Evolutionary conservation across 2,888 invertebrate species (phyloP), one percentile per base, ranked within the genome.

Genomic region (Corythucha ciliata): DNA sequence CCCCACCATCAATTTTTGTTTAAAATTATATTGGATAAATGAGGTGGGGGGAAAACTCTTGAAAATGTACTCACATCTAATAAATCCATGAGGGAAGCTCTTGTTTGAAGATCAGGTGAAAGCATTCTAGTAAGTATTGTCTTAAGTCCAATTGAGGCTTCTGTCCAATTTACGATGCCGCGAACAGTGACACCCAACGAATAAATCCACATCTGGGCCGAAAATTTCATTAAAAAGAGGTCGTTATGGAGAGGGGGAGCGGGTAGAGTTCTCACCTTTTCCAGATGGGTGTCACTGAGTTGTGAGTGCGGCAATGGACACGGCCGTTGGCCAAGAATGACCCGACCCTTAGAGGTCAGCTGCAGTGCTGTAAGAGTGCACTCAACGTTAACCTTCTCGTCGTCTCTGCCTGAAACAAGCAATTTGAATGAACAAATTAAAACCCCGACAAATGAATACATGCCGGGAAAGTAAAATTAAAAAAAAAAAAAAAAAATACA

Each of bases 141-240:
- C 63, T 73, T 73, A 51, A 75, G 67, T 52, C 73, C 73, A 40
- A 41, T 53, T 34, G 53, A 68, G 65, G 41, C 67, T 67, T 51
- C 68, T 66, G 32, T 66, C 67, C 54, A 69, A 62, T 16, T 41
- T 25, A 74, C 73, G 51, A 73, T 72, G 60, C 73, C 69, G 63
- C 73, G 69, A 62, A 77, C 64, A 24, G 75, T 74, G 58, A 73
- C 69, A 26, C 77, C 77, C 59, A 77, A 64, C 45, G 74, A 74
- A 63, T 71, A 76, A 63, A 77, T 75, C 76, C 76, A 76, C 76
- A 77, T 77, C 76, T 77, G 68, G 49, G 69, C n/a, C n/a, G n/a
- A n/a, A n/a, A n/a, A n/a, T n/a, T n/a, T n/a, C n/a, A n/a, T n/a
- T n/a, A n/a, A n/a, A n/a, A n/a, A n/a, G n/a, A n/a, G n/a, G n/a